phyloP scores from a whole-genome alignment of 2,113 vertebrate genomes.

The Eclectus roratus region DNA sequence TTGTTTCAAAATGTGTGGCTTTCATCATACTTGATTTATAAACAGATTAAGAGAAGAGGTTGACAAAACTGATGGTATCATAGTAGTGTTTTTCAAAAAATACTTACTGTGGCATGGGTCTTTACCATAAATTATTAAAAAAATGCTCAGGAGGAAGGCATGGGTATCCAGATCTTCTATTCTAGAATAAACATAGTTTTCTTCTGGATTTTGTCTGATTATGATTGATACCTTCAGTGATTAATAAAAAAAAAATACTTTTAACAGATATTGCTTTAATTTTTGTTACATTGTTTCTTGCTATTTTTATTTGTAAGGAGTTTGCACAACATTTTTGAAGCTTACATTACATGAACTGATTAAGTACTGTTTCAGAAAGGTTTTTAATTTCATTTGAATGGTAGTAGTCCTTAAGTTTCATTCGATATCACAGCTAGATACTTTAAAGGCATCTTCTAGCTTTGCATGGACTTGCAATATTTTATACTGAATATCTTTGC shows the following conservation, averaged over 20 bases:
- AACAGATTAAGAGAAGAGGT: neutral
- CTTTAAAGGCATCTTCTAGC: neutral
- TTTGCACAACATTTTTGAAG: neutral
- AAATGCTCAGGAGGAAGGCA: neutral
- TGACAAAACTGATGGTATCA: neutral
- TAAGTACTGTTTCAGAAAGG: neutral
- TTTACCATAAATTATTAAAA: neutral
- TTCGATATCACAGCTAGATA: neutral
- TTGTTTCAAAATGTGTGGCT: neutral
- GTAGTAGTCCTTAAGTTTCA: neutral
- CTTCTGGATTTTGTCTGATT: neutral
- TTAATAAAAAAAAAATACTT: neutral
- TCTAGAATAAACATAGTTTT: neutral
- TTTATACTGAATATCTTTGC: neutral
- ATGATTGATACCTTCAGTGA: neutral
- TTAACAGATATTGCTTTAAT: neutral
- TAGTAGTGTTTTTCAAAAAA: neutral
- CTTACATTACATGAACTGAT: neutral
- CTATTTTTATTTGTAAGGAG: neutral
- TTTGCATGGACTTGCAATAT: neutral
- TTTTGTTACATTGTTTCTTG: neutral
- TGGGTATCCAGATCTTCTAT: neutral
- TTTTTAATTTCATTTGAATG: neutral
- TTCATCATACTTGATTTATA: neutral
- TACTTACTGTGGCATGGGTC: fast-evolving